Percentiles rank a stretch among this genome's conserved stretches.
Evolutionary conservation across 2,797 vertebrate genomes (phyloP).

Genomic region (Astyanax mexicanus): DNA sequence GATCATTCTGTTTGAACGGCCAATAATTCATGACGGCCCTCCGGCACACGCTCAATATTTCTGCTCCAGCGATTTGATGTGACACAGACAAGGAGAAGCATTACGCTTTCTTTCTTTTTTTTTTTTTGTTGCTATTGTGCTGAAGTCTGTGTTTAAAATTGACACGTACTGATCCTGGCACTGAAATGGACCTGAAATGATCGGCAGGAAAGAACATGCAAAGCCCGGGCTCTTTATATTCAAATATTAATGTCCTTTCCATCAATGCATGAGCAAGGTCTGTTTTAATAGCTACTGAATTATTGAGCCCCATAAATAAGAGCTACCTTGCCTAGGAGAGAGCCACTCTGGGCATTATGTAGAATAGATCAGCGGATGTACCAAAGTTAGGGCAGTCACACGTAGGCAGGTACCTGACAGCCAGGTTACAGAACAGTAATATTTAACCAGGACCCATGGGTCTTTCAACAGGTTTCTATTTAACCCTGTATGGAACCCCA

Average conservation of each 20-base stretch:
- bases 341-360: conserved; percentile 29
- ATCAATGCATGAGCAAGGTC: conserved; percentile 75
- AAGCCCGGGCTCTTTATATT: conserved; percentile 78
- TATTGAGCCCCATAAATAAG: conserved; percentile 84
- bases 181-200: conserved; percentile 78
- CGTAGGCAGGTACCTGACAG: background rate
- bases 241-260: conserved; percentile 83
- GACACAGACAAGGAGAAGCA: conserved; percentile 43
- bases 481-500: background rate
- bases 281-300: conserved; percentile 82
- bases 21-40: conserved; percentile 19
- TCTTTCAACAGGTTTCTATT: background rate
- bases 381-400: conserved; percentile 6
- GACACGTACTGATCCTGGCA: conserved; percentile 68
- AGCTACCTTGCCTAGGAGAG: conserved; percentile 74
- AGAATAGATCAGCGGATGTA: background rate
- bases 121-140: conserved; percentile 13
- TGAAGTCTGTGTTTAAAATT: conserved; percentile 64
- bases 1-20: conserved; percentile 29
- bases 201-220: conserved; percentile 75
- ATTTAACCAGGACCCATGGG: background rate
- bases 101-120: too few species aligned
- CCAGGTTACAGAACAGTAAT: background rate
- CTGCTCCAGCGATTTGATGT: conserved; percentile 18
- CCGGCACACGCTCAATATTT: background rate